Base-by-base conservation (phyloP, 2,888 invertebrate genomes). In the Cantharis rustica region DNA sequence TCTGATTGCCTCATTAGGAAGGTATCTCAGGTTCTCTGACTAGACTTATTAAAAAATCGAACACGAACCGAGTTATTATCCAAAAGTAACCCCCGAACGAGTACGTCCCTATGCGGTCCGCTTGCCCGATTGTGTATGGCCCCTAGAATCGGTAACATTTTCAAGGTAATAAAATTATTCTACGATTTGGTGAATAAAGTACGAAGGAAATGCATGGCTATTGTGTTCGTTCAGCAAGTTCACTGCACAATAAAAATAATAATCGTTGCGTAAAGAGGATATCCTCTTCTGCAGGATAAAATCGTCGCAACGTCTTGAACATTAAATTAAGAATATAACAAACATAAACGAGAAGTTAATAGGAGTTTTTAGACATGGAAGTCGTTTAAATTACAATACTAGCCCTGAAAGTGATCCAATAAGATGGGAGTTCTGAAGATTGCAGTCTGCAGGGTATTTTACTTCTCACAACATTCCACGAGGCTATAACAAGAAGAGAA, bases 231-330 rank as follows among this genome's bases (percentile, higher is more conserved):
- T 82, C 80, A 80, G 77, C 79, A 75, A 75, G 76, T 81, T 78
- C 79, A 75, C 81, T 83, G 80, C 81, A 84, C 80, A 84, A 84
- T 84, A 84, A 85, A 84, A 83, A 83, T 84, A 82, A 82, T 84
- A 85, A 85, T 84, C 83, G 84, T 84, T 83, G 82, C 82, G 84
- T 84, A 85, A 84, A 85, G 81, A 85, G 85, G 85, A 85, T 85
- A 85, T 85, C 85, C 85, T 85, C 82, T 81, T 47, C 13, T 66
- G 80, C 81, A 79, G 82, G 82, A 82, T 82, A 82, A 82, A 82
- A 83, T 83, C 82, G 80, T 79, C 80, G 82, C 71, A 72, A 72
- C 69, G 69, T 75, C 73, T 75, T 73, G 61, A 75, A 75, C 71
- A 47, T 26, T 71, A 72, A 70, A 72, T 68, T 61, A 68, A 75